phyloP scores from a whole-genome alignment of 2,113 vertebrate genomes.

The Lophius piscatorius region DNA sequence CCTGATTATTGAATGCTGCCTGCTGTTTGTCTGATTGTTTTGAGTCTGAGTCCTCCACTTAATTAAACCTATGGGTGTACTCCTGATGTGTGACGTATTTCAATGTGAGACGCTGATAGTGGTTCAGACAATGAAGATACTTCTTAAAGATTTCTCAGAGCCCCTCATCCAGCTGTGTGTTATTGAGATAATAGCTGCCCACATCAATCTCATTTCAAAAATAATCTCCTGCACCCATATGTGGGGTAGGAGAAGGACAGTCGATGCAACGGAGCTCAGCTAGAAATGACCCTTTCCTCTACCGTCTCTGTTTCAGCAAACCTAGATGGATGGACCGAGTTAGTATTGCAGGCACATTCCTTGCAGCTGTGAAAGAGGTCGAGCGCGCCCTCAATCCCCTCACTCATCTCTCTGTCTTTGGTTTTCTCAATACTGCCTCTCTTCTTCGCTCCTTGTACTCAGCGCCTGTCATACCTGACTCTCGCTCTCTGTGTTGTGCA shows the following conservation, averaged over 20 bases:
- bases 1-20: too few relatives aligned
- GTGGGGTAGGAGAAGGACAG: slow-evolving; percentile 14
- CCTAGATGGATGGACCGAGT: slow-evolving; percentile 55
- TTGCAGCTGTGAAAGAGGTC: slow-evolving; percentile 68
- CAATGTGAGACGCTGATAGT: too few relatives aligned
- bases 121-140: too few relatives aligned
- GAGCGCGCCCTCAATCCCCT: slow-evolving; percentile 31
- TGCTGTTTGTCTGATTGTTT: too few relatives aligned
- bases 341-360: slow-evolving; percentile 75
- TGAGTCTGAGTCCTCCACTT: too few relatives aligned
- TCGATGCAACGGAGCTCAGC: slow-evolving; percentile 21
- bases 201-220: slow-evolving; percentile 36
- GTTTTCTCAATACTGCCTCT: slow-evolving; percentile 44
- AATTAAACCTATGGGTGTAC: too few relatives aligned
- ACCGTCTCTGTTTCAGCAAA: slow-evolving; percentile 42
- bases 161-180: neutral
- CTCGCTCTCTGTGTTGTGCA: neutral
- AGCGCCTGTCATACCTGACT: slow-evolving; percentile 6
- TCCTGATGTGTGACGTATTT: too few relatives aligned
- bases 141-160: too few relatives aligned
- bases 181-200: slow-evolving; percentile 9
- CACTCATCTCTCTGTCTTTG: slow-evolving; percentile 40
- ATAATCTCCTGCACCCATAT: neutral
- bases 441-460: slow-evolving; percentile 42
- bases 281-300: slow-evolving; percentile 27